Evolutionary conservation across 2,797 vertebrate species (phyloP).

Genomic region (Eleutherodactylus coqui): DNA sequence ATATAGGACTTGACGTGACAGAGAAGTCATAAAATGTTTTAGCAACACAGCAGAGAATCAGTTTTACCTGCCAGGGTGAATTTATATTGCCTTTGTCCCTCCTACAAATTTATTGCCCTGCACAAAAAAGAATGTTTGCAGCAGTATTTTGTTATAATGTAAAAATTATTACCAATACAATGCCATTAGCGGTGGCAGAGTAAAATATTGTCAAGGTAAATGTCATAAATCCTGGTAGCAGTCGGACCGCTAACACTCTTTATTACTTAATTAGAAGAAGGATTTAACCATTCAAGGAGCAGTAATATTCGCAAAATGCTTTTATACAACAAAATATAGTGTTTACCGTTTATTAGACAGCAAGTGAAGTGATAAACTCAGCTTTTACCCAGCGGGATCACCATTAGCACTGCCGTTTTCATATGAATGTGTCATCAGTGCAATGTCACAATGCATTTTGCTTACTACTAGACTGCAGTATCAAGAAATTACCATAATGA

Average conservation of each 20-base stretch:
- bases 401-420: background rate
- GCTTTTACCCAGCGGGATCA: background rate
- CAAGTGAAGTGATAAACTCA: background rate
- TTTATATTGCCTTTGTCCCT: constrained; percentile 51
- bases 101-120: constrained; percentile 56
- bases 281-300: constrained; percentile 31
- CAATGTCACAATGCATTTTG: background rate
- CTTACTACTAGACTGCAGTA: background rate
- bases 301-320: background rate
- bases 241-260: constrained; percentile 28
- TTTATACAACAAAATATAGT: too few relatives aligned
- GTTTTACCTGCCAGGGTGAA: constrained; percentile 45
- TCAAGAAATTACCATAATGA: background rate
- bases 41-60: constrained; percentile 19
- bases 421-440: background rate
- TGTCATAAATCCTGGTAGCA: constrained; percentile 40
- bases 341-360: background rate
- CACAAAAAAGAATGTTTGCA: constrained; percentile 49
- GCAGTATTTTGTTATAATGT: constrained; percentile 58
- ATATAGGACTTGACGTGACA: constrained; percentile 2
- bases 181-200: constrained; percentile 51
- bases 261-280: constrained; percentile 56
- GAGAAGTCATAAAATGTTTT: constrained; percentile 41
- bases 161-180: constrained; percentile 59
- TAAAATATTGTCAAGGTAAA: constrained; percentile 53